A percentile compares a stretch with the other conserved stretches of the same genome.
Evolutionary conservation across 2,113 vertebrate species (phyloP).

Genomic region (Orycteropus afer): DNA sequence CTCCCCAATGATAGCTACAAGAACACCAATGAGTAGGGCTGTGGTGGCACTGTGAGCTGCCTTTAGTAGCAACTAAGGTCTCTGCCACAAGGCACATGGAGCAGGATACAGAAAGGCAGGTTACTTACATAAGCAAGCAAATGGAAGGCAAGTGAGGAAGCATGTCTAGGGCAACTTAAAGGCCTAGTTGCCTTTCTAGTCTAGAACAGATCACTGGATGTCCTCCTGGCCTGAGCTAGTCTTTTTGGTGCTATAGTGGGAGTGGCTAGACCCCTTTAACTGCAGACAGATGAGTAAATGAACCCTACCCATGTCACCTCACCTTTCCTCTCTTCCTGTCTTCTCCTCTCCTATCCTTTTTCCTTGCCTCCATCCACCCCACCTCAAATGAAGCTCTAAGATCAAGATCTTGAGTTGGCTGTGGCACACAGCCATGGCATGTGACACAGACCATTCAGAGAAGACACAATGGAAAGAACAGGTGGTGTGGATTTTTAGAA

Average conservation of each 20-base stretch:
- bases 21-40: not conserved
- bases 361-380: not conserved
- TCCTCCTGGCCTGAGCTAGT: not conserved
- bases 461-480: not conserved
- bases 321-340: not conserved
- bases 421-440: not conserved
- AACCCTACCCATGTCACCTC: fast-evolving
- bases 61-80: not conserved
- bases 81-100: not conserved
- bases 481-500: not conserved
- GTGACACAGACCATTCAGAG: not conserved
- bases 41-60: not conserved
- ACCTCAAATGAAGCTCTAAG: not conserved
- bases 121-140: not conserved
- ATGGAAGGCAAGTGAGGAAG: not conserved
- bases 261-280: not conserved
- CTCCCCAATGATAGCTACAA: not conserved
- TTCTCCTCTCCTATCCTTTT: not conserved
- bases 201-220: not conserved
- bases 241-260: not conserved
- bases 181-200: not conserved
- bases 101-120: not conserved
- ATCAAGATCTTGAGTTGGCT: not conserved
- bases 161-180: fast-evolving
- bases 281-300: fast-evolving